Conservation (phyloP, 2,113 vertebrate species). For the Pandion haliaetus region DNA sequence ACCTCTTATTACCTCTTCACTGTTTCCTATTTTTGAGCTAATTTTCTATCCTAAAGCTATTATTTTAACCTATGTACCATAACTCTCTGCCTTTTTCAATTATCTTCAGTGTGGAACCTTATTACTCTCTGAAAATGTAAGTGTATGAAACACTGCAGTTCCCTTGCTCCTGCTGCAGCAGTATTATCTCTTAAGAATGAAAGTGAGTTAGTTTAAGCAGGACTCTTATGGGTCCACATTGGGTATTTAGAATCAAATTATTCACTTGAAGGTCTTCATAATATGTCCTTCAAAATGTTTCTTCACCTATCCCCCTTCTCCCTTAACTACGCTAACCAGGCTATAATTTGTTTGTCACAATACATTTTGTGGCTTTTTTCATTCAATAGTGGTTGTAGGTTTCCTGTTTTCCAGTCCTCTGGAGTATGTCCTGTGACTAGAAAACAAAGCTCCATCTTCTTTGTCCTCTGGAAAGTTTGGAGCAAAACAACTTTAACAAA, state of each 20-base stretch:
- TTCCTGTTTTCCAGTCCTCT: background rate
- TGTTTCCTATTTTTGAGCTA: constrained; percentile 17
- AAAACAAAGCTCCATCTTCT: constrained; percentile 10
- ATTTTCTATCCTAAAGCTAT: constrained; percentile 27
- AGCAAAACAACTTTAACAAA: constrained; percentile 59
- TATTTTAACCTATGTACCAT: constrained; percentile 34
- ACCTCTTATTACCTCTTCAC: background rate
- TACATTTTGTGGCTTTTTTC: background rate
- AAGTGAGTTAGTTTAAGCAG: background rate
- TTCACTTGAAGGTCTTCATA: background rate
- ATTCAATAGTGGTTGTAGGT: background rate
- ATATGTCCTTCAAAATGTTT: background rate
- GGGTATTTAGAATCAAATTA: constrained; percentile 27
- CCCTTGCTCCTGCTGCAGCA: background rate
- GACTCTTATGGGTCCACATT: background rate
- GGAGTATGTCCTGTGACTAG: background rate
- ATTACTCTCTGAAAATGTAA: constrained; percentile 9
- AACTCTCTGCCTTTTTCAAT: constrained; percentile 40
- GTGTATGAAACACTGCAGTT: background rate
- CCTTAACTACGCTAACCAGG: background rate
- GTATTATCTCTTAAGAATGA: background rate
- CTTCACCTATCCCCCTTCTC: background rate
- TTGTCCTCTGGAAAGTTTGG: constrained; percentile 50
- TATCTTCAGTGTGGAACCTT: constrained; percentile 38
- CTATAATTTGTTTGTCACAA: background rate